These are phyloP conservation scores for Coendou prehensilis DNA, from an alignment of 2,797 vertebrate genomes.

Conservation along the genomic window DNA sequence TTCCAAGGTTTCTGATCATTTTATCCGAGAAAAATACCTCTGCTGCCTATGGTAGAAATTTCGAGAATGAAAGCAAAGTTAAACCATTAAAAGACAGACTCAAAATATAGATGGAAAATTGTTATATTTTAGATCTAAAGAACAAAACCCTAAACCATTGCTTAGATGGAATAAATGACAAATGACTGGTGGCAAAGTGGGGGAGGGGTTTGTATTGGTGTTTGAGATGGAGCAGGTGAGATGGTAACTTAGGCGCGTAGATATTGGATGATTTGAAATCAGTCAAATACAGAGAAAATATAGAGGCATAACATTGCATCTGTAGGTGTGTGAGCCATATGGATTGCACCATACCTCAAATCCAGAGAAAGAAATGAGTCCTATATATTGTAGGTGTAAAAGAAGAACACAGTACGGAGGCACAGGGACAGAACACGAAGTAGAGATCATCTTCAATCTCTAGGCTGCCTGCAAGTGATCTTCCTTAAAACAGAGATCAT, in stretches of 20 bases:
- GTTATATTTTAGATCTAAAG: neutral
- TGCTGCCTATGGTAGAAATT: neutral
- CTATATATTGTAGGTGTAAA: neutral
- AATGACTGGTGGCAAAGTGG: neutral
- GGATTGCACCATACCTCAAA: neutral
- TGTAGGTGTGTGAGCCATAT: neutral
- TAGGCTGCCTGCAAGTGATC: neutral
- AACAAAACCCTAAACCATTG: neutral
- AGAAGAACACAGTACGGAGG: neutral
- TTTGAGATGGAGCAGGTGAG: neutral
- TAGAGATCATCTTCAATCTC: neutral
- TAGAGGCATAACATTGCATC: neutral
- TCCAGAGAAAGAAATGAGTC: neutral
- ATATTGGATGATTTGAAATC: neutral
- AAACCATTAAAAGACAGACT: neutral
- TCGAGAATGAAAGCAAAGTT: slow-evolving; percentile 34
- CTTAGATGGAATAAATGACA: neutral
- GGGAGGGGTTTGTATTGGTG: neutral
- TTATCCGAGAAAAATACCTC: neutral
- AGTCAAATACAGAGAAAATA: neutral
- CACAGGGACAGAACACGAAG: neutral
- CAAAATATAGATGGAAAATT: neutral
- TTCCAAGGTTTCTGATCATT: neutral
- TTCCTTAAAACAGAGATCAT: neutral
- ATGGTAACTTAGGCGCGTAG: neutral